These are phyloP conservation scores for Alsophila aescularia DNA, from an alignment of 2,888 invertebrate genomes.

Conservation along the genomic window DNA sequence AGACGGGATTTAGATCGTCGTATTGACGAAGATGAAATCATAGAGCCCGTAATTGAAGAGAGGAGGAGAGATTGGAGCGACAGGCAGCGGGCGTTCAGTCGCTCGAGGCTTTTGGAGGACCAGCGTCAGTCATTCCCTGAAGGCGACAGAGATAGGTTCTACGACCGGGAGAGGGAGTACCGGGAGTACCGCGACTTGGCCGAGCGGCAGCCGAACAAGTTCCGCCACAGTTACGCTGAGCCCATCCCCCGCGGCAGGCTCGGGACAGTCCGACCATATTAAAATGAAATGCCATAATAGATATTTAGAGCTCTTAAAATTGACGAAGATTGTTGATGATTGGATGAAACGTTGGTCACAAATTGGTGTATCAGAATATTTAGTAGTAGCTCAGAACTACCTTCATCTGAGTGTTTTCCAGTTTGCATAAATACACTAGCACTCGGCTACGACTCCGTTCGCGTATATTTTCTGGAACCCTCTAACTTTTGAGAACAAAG, in stretches of 20 bases:
- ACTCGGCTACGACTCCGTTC: no score
- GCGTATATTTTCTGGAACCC: no score
- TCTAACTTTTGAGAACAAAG: no score
- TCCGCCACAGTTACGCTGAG: slow-evolving; percentile 88
- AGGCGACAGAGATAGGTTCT: slow-evolving; percentile 72
- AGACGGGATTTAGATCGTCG: slow-evolving; percentile 74
- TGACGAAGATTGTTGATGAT: slow-evolving; percentile 42
- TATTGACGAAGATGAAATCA: slow-evolving; percentile 77
- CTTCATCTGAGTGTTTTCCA: no score
- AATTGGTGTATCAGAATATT: slow-evolving; percentile 7
- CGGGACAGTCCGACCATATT: slow-evolving; percentile 80
- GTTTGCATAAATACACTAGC: no score
- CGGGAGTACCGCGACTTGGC: slow-evolving; percentile 74
- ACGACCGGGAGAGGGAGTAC: slow-evolving; percentile 75
- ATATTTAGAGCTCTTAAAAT: slow-evolving; percentile 45
- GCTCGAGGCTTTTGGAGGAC: slow-evolving; percentile 75
- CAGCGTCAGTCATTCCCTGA: slow-evolving; percentile 76
- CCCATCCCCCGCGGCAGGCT: slow-evolving; percentile 83
- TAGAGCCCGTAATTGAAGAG: slow-evolving; percentile 75
- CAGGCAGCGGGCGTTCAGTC: slow-evolving; percentile 75
- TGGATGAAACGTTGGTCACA: slow-evolving; percentile 18
- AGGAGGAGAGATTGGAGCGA: slow-evolving; percentile 75
- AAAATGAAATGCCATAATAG: slow-evolving; percentile 79
- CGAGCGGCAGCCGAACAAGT: slow-evolving; percentile 74
- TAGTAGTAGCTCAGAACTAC: neutral